Base-by-base conservation (phyloP, 2,797 vertebrate species). In the Sebastes oblongus region DNA sequence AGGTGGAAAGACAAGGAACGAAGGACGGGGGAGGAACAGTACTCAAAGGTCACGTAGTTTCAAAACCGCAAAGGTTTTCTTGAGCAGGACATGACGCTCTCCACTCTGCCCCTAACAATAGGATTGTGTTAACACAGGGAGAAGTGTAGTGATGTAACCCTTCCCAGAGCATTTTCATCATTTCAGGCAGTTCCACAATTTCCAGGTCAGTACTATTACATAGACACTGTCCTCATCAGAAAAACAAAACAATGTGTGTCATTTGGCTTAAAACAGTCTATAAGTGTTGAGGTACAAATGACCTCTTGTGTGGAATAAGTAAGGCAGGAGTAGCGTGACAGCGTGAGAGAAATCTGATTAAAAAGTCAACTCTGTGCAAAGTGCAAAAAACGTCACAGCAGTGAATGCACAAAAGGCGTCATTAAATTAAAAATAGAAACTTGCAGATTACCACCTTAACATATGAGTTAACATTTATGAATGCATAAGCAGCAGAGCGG, bases 401-500 rank as follows among this genome's bases (percentile, higher is more conserved):
- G 6, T 4, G 16, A 52, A 4, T 34, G 30, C 24, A 55, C 25
- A 62, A 29, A 67, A 71, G 59, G 54, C 29, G 71, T 55, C 13
- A 8, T 16, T 18, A 0, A 42, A 77, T 58, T 34, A 65, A 64
- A 83, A 76, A 67, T 8, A 76, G 39, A 70, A 62, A 72, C 60
- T 11, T 62, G 0, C 1, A 72, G 34, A 75, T 80, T 64, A 64
- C 24, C 70, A 34, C 62, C 52, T 85, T 71, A 62, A 61, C 64
- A 60, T 77, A 10, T 1, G 66, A 65, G 70, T 65, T 77, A 78
- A 72, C 30, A 74, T 80, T 52, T 50, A 62, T 82, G 86, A 80
- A 81, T 77, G 79, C 69, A 58, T 8, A 39, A 80, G 72, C 75
- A 75, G 80, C 24, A 39, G 88, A 59, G 75, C 75, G 18, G 82